Evolutionary conservation across 35 echinoderm and acorn worm genomes (phyloP).

Genomic region (Apostichopus californicus): DNA sequence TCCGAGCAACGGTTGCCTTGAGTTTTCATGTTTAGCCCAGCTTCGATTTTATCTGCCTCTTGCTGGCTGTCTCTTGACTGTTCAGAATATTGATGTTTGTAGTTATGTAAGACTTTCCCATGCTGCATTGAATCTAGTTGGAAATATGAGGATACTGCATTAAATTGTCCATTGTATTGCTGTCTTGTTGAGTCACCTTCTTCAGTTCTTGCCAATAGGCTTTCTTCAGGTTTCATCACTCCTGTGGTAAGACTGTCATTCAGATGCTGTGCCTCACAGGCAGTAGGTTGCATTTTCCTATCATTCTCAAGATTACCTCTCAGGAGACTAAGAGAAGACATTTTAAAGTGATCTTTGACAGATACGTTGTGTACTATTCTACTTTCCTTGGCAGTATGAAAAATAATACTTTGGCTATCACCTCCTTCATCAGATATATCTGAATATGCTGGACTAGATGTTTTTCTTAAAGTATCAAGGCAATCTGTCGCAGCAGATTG

Average conservation of each 20-base stretch:
- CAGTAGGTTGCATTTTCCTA: neutral
- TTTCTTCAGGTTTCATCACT: neutral
- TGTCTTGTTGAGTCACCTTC: neutral
- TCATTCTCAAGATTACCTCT: conserved; percentile 24
- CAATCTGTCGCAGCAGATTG: conserved; percentile 17
- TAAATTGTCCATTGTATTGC: conserved; percentile 31
- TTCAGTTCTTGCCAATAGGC: neutral
- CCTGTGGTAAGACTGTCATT: neutral
- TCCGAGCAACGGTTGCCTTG: neutral
- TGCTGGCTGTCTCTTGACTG: neutral
- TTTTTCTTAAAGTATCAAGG: conserved; percentile 39
- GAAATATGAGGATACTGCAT: conserved; percentile 24
- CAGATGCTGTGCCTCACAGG: neutral
- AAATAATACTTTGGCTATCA: conserved; percentile 49
- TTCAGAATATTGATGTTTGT: conserved; percentile 16
- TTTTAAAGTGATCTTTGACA: conserved; percentile 1
- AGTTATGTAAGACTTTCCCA: conserved; percentile 7
- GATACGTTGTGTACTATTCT: neutral
- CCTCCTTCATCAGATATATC: conserved; percentile 97
- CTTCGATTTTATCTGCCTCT: neutral
- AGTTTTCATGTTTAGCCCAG: neutral
- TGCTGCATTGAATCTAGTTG: conserved; percentile 8
- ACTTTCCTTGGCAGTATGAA: conserved; percentile 28
- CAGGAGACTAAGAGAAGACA: conserved; percentile 46
- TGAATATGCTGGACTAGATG: conserved; percentile 91